Percentiles rank a stretch among this genome's conserved stretches.
phyloP scores from a whole-genome alignment of 2,113 vertebrate genomes.

The Elaphurus davidianus region DNA sequence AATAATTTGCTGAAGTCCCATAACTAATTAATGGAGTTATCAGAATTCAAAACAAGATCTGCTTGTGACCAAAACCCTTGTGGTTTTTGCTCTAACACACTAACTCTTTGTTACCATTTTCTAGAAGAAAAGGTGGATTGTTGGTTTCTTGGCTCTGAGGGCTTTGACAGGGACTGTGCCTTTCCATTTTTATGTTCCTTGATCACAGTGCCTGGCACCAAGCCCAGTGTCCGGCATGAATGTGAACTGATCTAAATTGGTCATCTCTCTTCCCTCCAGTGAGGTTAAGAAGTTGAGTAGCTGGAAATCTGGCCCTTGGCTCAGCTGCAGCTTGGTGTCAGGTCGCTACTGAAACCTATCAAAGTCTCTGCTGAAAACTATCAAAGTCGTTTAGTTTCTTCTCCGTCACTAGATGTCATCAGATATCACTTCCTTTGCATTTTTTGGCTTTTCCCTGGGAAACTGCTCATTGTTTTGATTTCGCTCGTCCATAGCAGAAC shows the following conservation, averaged over 20 bases:
- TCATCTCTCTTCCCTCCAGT: background rate
- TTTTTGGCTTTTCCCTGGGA: constrained; percentile 38
- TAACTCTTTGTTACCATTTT: background rate
- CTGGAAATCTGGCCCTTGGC: background rate
- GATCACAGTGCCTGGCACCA: background rate
- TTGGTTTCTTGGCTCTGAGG: background rate
- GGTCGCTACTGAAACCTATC: background rate
- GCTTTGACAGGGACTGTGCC: background rate
- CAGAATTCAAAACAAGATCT: constrained; percentile 10
- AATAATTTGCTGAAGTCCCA: background rate
- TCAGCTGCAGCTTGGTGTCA: background rate
- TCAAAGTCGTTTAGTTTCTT: constrained; percentile 27
- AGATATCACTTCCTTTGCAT: constrained; percentile 15
- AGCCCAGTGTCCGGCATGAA: background rate
- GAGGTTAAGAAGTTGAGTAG: background rate
- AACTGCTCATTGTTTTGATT: constrained; percentile 57
- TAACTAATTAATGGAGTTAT: background rate
- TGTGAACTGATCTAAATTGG: background rate
- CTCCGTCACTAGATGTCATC: background rate
- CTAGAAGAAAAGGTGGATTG: background rate
- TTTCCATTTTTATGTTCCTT: background rate
- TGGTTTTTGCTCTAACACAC: background rate
- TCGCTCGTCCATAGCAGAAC: constrained; percentile 44
- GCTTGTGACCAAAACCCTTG: background rate
- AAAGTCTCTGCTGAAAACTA: background rate